Evolutionary conservation across 2,888 invertebrate genomes (phyloP), one percentile per base, ranked within the genome.

Genomic region (Anagyrus pseudococci): DNA sequence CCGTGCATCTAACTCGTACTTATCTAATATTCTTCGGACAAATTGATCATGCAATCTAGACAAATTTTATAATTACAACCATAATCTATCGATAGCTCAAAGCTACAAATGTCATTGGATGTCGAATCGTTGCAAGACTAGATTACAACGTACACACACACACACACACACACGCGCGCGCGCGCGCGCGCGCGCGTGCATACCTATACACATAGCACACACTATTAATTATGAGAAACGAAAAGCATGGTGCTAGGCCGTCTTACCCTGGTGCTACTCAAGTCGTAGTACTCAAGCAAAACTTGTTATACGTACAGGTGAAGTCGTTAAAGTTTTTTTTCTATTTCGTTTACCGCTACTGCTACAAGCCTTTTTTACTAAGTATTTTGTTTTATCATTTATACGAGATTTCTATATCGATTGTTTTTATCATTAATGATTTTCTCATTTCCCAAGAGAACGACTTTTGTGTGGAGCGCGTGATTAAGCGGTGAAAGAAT

Each of bases 201-300:
- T n/a, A 26, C 48, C 22, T 3, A 48, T 44, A 60, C 44, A 48
- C 48, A 54, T 54, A 55, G 67, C 68, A 67, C 67, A 54, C 33
- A 41, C 43, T 49, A 64, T 50, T 54, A 62, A 33, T 56, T 20
- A 62, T 56, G 62, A 54, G 59, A 58, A 62, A 63, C 66, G 57
- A 46, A 64, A 59, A 46, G 64, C 52, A 71, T 70, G 72, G 72
- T 73, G 72, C 72, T 73, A 73, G 69, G 70, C 68, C 55, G 58
- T 61, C 63, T 66, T 55, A 58, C 67, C 70, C 70, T 69, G 72
- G 70, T 69, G 72, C 69, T 72, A 58, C 62, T 52, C 59, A 37
- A 50, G 33, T 58, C 49, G 29, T 57, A 54, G 53, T 49, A 58
- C 53, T 57, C 57, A 43, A 48, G 17, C 25, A 44, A 53, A 62